Evolutionary conservation across 2,888 invertebrate genomes (phyloP), one percentile per base, ranked within the genome.

Genomic region (Trichacis sp.): DNA sequence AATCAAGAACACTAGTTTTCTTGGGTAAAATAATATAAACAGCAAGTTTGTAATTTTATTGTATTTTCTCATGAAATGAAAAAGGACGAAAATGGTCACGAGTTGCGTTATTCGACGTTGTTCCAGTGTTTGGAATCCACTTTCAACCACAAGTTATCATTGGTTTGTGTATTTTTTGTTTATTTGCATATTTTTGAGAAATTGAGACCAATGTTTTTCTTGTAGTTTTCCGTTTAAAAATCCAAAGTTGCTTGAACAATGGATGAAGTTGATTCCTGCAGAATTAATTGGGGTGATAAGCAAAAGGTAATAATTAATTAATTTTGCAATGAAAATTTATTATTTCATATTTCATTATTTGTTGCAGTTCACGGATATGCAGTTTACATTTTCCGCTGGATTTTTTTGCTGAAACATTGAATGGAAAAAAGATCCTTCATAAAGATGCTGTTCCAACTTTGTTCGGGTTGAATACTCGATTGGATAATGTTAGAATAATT

Each of bases 51-150:
- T n/a, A n/a, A n/a, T n/a, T n/a, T n/a, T n/a, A n/a, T n/a, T n/a
- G n/a, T n/a, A n/a, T n/a, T n/a, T n/a, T n/a, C n/a, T n/a, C n/a
- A n/a, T n/a, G n/a, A n/a, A n/a, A n/a, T n/a, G n/a, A n/a, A n/a
- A n/a, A n/a, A n/a, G n/a, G n/a, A n/a, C n/a, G n/a, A 20, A 18
- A 20, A 66, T 66, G 66, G 66, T 66, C 8, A 66, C 66, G 0
- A 60, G 61, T 12, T 66, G 66, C 30, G 66, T 62, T 9, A 66
- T 66, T 24, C 42, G 62, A 47, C 61, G 61, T 42, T 66, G 66
- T 30, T 62, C 66, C 15, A 66, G 66, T 46, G 66, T 66, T 46
- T 66, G 66, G 66, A 66, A 58, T 43, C 66, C 66, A 11, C 61
- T 66, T 52, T 66, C 62, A 0, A 53, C 49, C n/a, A 66, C 66